Evolutionary conservation across 1,140 invertebrate species (phyloP), one percentile per base, ranked within the genome.

Genomic region (Cydia amplana): DNA sequence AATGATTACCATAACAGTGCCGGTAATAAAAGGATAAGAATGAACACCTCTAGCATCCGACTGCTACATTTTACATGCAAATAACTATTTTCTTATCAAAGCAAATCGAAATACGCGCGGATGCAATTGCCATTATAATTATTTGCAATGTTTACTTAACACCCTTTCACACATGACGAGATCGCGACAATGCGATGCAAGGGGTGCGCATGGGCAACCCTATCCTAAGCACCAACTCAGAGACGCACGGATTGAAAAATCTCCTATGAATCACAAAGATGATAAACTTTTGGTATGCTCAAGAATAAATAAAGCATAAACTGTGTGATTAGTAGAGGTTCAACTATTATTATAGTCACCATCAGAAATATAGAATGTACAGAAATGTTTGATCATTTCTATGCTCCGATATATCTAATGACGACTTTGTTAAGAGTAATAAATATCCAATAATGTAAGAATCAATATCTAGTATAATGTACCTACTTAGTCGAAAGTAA

Each of bases 61-160:
- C 51, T 83, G 78, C 72, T 79, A 83, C 80, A 83, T 86, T 89
- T 88, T 85, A 87, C 84, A 91, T 93, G 88, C 85, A 91, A 91
- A 91, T 91, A 82, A 82, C 79, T 82, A 83, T 81, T 86, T 86
- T 87, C 84, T 89, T 87, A 90, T 90, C 83, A 83, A 87, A 86
- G 83, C 81, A 79, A 75, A 91, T 88, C 85, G 77, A 77, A 36
- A 73, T 82, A 76, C 78, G 78, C 80, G 77, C 74, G 81, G 86
- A 87, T 91, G 86, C 88, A 89, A 89, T 93, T 89, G 87, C 86
- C 85, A 91, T 92, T 89, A 91, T 93, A 93, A 93, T 93, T 91
- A 93, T 93, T 91, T 88, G 89, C 93, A 93, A 93, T 93, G 93
- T 93, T 93, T 93, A 93, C 92, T 93, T 93, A 93, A 91, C 91